Evolutionary conservation across 2,888 invertebrate genomes (phyloP), one percentile per base, ranked within the genome.

Genomic region (Ormyrus labotus): DNA sequence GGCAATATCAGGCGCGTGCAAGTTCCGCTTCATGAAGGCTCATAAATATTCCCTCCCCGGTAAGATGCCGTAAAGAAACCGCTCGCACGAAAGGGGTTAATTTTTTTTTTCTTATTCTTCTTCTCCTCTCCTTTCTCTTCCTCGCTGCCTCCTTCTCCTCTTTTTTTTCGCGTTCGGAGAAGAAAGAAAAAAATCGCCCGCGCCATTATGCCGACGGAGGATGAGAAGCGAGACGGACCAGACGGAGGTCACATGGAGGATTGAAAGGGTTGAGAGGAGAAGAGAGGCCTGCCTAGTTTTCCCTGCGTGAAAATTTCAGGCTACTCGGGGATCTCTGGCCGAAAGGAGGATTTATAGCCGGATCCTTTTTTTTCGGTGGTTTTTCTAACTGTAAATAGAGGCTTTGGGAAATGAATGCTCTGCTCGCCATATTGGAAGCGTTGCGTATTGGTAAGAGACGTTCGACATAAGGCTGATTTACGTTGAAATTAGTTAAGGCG

Each of bases 11-110:
- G 69, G 45, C 68, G 63, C 55, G 55, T 80, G 84, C 83, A 85
- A 84, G 84, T 82, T 83, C 82, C 81, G 83, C 85, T 81, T 84
- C 84, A 83, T 84, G 85, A 85, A 87, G 85, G 87, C 87, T 88
- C 90, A 86, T 90, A 90, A 90, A 90, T 90, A 90, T 89, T 89
- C 88, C 82, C 76, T 6, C 51, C 48, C 57, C 50, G 6, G 61
- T 19, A 57, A 34, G 65, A 9, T 55, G 84, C 85, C 88, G 88
- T 90, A 89, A 90, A 89, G 89, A 88, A 89, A 89, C 88, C 87
- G 89, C 89, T 89, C 85, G 87, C 86, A 85, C 83, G 85, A 85
- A 89, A 89, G 88, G 90, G 89, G 89, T 90, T 88, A 87, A 84
- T 87, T 86, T 86, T 87, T 88, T 13, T 84, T 82, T 78, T 72